A percentile compares a stretch with the other conserved stretches of the same genome.
phyloP scores from a whole-genome alignment of 2,113 vertebrate species.

The Suricata suricatta region DNA sequence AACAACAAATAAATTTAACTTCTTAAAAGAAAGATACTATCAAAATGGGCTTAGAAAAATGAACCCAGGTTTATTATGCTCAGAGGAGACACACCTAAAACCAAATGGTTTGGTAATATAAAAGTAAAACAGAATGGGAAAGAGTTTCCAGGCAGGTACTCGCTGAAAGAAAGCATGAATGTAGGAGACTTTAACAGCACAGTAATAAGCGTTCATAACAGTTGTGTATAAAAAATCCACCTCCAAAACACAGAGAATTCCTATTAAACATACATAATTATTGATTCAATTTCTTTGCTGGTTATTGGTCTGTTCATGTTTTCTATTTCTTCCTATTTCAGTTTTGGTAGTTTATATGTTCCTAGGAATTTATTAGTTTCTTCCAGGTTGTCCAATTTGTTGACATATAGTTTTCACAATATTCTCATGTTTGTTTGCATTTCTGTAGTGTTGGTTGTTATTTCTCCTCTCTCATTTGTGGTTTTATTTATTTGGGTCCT shows the following conservation, averaged over 20 bases:
- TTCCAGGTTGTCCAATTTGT: not conserved
- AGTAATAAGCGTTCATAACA: not conserved
- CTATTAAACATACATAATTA: not conserved
- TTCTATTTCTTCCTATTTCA: not conserved
- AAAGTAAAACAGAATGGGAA: not conserved
- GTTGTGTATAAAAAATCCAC: not conserved
- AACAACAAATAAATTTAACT: not conserved
- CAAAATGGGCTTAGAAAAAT: not conserved
- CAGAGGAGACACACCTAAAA: not conserved
- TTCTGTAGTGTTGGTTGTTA: not conserved
- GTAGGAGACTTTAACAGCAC: not conserved
- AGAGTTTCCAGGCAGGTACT: not conserved
- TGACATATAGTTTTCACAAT: not conserved
- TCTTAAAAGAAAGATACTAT: not conserved
- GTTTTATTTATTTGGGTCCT: not conserved
- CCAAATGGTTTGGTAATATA: not conserved
- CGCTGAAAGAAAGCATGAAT: not conserved
- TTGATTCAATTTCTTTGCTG: not conserved
- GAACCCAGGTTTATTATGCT: not conserved
- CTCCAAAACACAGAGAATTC: slow-evolving; percentile 9
- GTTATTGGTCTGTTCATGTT: not conserved
- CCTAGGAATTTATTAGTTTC: not conserved
- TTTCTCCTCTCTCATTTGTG: not conserved
- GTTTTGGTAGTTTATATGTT: not conserved
- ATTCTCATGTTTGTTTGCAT: not conserved